A percentile compares a stretch with the other conserved stretches of the same genome.
Evolutionary conservation across 2,888 invertebrate species (phyloP).

Genomic region (Hoplodrina ambigua): DNA sequence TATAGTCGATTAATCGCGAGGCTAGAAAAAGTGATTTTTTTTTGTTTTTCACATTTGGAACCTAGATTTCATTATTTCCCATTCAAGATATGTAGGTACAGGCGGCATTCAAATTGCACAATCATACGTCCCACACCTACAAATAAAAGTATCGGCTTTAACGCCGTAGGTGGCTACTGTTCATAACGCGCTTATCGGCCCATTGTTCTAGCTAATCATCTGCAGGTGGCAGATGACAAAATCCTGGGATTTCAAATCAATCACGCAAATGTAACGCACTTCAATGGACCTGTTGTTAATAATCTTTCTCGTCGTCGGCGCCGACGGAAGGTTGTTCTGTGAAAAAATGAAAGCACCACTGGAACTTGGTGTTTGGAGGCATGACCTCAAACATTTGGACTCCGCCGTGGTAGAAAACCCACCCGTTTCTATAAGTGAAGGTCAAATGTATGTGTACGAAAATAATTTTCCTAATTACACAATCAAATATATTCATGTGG

Average conservation of each 20-base stretch:
- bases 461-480: conserved; percentile 79
- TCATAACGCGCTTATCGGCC: conserved; percentile 49
- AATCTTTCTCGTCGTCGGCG: conserved; percentile 47
- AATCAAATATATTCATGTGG: conserved; percentile 82
- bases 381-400: conserved; percentile 76
- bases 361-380: conserved; percentile 79
- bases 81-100: conserved; percentile 1
- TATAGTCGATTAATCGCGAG: too few relatives aligned
- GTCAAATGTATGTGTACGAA: conserved; percentile 83
- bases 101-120: not conserved
- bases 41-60: too few relatives aligned
- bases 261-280: conserved; percentile 46
- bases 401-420: conserved; percentile 81
- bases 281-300: conserved; percentile 66
- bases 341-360: conserved; percentile 76
- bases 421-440: conserved; percentile 78
- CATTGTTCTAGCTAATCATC: conserved; percentile 49
- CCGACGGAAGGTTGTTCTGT: conserved; percentile 72
- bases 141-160: conserved; percentile 39
- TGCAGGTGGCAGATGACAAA: conserved; percentile 34
- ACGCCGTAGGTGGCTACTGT: conserved; percentile 10
- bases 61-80: not conserved
- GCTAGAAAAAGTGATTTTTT: too few relatives aligned
- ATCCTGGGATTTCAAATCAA: conserved; percentile 29
- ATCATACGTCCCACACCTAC: not conserved